These are phyloP conservation scores for Synanthedon vespiformis DNA, from an alignment of 2,888 invertebrate species.

Conservation along the genomic window DNA sequence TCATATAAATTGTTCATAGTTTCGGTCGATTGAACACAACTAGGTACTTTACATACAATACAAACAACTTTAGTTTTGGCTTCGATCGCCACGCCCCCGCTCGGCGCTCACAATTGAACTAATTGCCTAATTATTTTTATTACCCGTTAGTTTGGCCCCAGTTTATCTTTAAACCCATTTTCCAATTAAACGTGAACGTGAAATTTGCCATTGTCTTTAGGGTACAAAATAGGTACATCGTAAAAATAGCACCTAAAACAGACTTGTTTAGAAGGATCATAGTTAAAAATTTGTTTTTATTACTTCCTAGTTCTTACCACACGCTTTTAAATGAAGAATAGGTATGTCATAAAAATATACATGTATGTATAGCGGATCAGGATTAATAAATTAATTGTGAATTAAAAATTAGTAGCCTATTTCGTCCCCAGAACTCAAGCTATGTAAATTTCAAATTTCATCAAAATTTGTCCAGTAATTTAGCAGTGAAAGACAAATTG, in stretches of 20 bases:
- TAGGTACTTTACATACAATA: slow-evolving; percentile 24
- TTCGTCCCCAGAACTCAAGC: no score
- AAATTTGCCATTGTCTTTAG: slow-evolving; percentile 9
- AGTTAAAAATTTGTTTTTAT: no score
- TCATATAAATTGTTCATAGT: background rate
- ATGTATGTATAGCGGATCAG: no score
- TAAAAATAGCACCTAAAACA: background rate
- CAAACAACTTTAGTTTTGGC: slow-evolving; percentile 21
- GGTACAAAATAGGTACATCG: background rate
- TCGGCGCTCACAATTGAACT: slow-evolving; percentile 30
- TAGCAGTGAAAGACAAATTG: no score
- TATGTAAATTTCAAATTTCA: no score
- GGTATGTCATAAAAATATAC: no score
- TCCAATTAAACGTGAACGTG: slow-evolving; percentile 30
- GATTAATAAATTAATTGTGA: no score
- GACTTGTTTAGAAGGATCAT: no score
- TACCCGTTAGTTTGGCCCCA: slow-evolving; percentile 50
- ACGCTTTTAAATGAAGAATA: no score
- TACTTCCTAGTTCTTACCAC: no score
- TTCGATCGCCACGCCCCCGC: slow-evolving; percentile 43
- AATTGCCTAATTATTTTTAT: slow-evolving; percentile 67
- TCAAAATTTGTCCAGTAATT: no score
- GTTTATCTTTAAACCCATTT: slow-evolving; percentile 42
- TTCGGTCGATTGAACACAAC: slow-evolving; percentile 5
- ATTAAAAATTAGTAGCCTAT: no score